phyloP scores from a whole-genome alignment of 2,888 invertebrate genomes.

The Macaria liturata region DNA sequence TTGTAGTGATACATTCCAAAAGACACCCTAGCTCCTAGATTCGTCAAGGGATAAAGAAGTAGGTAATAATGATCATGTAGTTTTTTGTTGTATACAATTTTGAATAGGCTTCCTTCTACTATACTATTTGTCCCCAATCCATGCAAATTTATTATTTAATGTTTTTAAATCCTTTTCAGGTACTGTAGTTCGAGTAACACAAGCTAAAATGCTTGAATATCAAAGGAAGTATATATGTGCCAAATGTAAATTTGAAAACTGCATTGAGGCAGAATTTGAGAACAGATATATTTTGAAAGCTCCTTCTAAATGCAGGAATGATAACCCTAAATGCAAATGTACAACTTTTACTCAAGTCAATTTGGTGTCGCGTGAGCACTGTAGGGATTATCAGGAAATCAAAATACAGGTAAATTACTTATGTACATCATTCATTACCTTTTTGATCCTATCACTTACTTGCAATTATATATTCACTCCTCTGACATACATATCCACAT shows the following conservation, averaged over 20 bases:
- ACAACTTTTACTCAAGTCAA: constrained; percentile 80
- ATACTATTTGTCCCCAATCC: too few relatives aligned
- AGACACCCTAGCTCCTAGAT: too few relatives aligned
- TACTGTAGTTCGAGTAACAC: constrained; percentile 90
- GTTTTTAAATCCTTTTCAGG: constrained; percentile 70
- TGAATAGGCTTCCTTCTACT: too few relatives aligned
- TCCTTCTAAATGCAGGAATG: constrained; percentile 81
- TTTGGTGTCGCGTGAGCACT: constrained; percentile 84
- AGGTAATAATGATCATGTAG: too few relatives aligned
- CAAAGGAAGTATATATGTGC: constrained; percentile 88
- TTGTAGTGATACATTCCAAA: too few relatives aligned
- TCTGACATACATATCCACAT: too few relatives aligned
- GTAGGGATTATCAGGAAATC: constrained; percentile 93
- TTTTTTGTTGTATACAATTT: too few relatives aligned
- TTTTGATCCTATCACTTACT: too few relatives aligned
- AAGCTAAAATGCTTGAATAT: constrained; percentile 89
- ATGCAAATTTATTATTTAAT: too few relatives aligned
- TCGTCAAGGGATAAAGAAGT: too few relatives aligned
- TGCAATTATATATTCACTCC: too few relatives aligned
- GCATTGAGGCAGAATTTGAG: constrained; percentile 87
- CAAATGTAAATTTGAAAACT: constrained; percentile 88
- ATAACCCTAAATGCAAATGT: constrained; percentile 79
- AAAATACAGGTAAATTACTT: constrained; percentile 87
- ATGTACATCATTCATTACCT: neutral
- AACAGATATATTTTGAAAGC: constrained; percentile 83